Base-by-base conservation (phyloP, 1,140 invertebrate species). In the Drosophila lacteicornis region DNA sequence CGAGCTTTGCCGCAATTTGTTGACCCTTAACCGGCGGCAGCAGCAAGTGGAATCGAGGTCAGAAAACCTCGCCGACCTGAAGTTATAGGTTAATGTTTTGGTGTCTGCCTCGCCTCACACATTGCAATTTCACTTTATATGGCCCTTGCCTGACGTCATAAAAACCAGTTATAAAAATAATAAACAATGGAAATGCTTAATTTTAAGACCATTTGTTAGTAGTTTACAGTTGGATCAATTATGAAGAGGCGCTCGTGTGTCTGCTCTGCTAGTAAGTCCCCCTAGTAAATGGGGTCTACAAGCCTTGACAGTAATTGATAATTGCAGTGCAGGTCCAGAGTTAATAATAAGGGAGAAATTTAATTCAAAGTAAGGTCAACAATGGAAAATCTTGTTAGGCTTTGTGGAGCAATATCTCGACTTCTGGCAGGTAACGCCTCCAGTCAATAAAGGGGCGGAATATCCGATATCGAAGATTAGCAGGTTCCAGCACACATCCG, bases 171-270 rank as follows among this genome's bases (percentile, higher is more conserved):
- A 38, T 6, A 47, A 46, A 47, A 38, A 56, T 25, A 56, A 40
- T 56, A n/a, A 25, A 56, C n/a, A 19, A 15, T 38, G 63, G 15
- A 56, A 68, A 40, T 40, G 62, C 40, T 70, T 70, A 45, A 46
- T 56, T 68, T 71, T 25, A 70, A 56, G 68, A 70, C 38, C 22
- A 71, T 57, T 71, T 70, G 42, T 68, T 11, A 12, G 17, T 57
- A 33, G 67, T 73, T 73, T 71, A 71, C 45, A 71, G 43, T 71
- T 60, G 27, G 45, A 40, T 60, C 69, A 55, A 69, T 69, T 70
- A 55, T 7, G 22, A 60, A 59, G 51, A 59, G 27, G 53, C 12
- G 36, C 47, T 50, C 27, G 51, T 55, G 33, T 12, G 30, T 49
- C 51, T 27, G 42, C 68, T 49, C 51, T 27, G 42, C 68, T 13